These are phyloP conservation scores for Phalacrocorax aristotelis DNA, from an alignment of 2,113 vertebrate genomes.

Conservation along the genomic window DNA sequence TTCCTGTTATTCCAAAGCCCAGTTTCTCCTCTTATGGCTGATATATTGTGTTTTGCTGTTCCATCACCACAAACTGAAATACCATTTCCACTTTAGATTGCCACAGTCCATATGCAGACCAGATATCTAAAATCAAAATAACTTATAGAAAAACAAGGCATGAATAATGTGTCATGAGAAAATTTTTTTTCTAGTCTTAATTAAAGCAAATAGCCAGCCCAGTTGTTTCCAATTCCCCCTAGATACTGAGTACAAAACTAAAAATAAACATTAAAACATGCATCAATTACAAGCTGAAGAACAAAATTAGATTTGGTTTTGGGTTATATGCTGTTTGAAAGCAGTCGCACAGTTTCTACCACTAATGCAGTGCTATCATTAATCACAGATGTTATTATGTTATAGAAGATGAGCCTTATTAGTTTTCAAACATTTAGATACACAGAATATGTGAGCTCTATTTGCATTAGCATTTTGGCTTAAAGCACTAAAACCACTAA, in stretches of 20 bases:
- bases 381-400: neutral
- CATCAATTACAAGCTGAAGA: neutral
- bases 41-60: neutral
- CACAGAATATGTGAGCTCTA: neutral
- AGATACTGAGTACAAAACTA: neutral
- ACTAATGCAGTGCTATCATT: neutral
- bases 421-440: neutral
- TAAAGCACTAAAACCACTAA: neutral
- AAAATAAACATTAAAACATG: neutral
- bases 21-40: neutral
- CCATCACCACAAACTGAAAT: neutral
- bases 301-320: neutral
- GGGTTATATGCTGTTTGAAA: neutral
- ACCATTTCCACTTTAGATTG: neutral
- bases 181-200: neutral
- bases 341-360: neutral
- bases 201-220: neutral
- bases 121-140: neutral
- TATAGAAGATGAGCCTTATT: neutral
- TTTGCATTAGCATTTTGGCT: neutral
- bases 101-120: neutral
- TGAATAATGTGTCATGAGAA: neutral
- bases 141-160: accelerated
- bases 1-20: neutral
- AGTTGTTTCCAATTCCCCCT: neutral